phyloP scores from a whole-genome alignment of 2,113 vertebrate genomes.

The Corythoichthys intestinalis region DNA sequence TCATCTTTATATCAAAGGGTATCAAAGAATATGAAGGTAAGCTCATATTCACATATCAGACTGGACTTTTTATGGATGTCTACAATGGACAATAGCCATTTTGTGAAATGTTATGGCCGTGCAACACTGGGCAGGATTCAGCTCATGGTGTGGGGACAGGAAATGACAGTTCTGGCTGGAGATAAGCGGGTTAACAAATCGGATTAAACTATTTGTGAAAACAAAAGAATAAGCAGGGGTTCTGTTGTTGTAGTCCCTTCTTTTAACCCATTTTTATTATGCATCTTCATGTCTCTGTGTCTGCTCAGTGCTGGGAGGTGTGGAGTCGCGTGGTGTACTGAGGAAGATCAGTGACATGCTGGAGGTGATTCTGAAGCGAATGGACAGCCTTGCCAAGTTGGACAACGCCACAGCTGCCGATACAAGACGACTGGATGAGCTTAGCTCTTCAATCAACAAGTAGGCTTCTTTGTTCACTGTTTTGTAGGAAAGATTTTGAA shows the following conservation, averaged over 20 bases:
- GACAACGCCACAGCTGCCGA: conserved; percentile 80
- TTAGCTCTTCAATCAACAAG: conserved; percentile 81
- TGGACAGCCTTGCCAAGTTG: conserved; percentile 87
- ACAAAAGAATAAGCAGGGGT: neutral
- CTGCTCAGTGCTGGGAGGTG: conserved; percentile 80
- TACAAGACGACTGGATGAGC: conserved; percentile 75
- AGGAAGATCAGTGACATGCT: conserved; percentile 94
- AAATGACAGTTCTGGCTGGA: conserved; percentile 24
- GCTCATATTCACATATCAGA: conserved; percentile 32
- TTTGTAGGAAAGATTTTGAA: neutral
- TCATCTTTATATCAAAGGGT: conserved; percentile 33
- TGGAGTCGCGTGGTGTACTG: conserved; percentile 89
- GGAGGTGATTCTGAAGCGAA: conserved; percentile 90
- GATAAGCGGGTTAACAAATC: conserved; percentile 27
- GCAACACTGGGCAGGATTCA: conserved; percentile 4
- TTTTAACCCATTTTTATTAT: conserved; percentile 13
- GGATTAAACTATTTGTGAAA: conserved; percentile 2
- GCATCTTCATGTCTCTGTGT: conserved; percentile 20
- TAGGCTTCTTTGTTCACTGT: conserved; percentile 41
- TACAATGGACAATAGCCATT: conserved; percentile 25
- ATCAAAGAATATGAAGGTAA: conserved; percentile 42
- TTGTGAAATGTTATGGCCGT: conserved; percentile 22
- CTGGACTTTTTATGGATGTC: conserved; percentile 28
- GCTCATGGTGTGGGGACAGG: conserved; percentile 16
- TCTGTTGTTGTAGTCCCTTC: conserved; percentile 1